A percentile compares a stretch with the other conserved stretches of the same genome.
phyloP scores from a whole-genome alignment of 2,888 invertebrate genomes.

The Byasa hedistus region DNA sequence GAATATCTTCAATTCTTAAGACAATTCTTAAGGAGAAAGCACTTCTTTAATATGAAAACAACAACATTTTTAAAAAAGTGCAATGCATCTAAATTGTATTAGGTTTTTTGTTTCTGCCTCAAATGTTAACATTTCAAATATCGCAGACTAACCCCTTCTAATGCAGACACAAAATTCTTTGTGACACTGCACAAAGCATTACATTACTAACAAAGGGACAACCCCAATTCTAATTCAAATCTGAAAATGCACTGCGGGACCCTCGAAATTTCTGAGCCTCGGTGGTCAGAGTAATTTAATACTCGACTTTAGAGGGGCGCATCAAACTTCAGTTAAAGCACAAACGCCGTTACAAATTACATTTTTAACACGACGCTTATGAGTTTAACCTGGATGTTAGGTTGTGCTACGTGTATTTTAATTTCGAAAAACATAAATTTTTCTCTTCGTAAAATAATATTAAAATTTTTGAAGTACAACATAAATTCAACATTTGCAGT shows the following conservation, averaged over 20 bases:
- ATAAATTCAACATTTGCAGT: too few relatives aligned
- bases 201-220: slow-evolving; percentile 32
- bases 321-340: slow-evolving; percentile 14
- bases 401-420: neutral
- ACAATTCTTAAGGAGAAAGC: too few relatives aligned
- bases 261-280: slow-evolving; percentile 49
- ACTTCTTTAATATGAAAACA: neutral
- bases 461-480: too few relatives aligned
- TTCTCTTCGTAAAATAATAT: too few relatives aligned
- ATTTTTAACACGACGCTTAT: slow-evolving; percentile 19
- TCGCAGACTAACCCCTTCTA: slow-evolving; percentile 19
- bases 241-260: slow-evolving; percentile 46
- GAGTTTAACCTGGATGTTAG: slow-evolving; percentile 5
- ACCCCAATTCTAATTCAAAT: slow-evolving; percentile 54
- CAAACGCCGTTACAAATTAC: slow-evolving; percentile 22
- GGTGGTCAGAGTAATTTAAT: slow-evolving; percentile 66
- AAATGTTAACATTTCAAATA: slow-evolving; percentile 12
- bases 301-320: slow-evolving; percentile 46
- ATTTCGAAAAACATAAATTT: neutral
- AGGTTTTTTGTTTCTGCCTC: slow-evolving; percentile 9
- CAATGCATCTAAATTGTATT: neutral
- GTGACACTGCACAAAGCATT: slow-evolving; percentile 24
- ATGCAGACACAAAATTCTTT: slow-evolving; percentile 26
- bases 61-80: neutral
- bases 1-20: too few relatives aligned